These are phyloP conservation scores for Lasioglossum lativentre DNA, from an alignment of 2,888 invertebrate genomes.

Conservation along the genomic window DNA sequence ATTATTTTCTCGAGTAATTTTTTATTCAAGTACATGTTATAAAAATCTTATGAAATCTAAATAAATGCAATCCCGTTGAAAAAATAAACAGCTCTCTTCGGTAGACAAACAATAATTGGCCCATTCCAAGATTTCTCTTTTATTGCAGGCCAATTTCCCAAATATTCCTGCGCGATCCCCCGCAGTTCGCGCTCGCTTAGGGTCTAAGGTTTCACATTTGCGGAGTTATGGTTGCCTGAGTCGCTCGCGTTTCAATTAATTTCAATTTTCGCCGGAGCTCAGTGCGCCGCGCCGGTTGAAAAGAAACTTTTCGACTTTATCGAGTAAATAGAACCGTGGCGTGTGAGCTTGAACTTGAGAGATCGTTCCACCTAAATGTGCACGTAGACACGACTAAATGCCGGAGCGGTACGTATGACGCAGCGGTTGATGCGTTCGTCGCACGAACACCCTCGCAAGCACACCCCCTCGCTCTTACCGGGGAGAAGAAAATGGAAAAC, in stretches of 20 bases:
- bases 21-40: too few relatives aligned
- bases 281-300: neutral
- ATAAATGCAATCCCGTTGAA: too few relatives aligned
- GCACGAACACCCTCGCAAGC: constrained; percentile 30
- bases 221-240: neutral
- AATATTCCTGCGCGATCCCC: neutral
- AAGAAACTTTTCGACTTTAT: constrained; percentile 40
- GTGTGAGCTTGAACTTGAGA: constrained; percentile 72
- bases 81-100: neutral
- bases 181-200: neutral
- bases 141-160: neutral
- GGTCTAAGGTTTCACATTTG: neutral
- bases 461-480: neutral
- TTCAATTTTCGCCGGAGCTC: constrained; percentile 15
- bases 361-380: constrained; percentile 60
- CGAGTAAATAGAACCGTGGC: constrained; percentile 55
- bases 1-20: too few relatives aligned
- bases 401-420: constrained; percentile 39
- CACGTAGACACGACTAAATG: constrained; percentile 50
- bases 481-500: neutral
- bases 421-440: constrained; percentile 45
- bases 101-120: neutral
- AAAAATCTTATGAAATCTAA: too few relatives aligned
- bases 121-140: neutral
- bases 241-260: constrained; percentile 38